These are phyloP conservation scores for Delphinus delphis DNA, from an alignment of 2,113 vertebrate species.

Conservation along the genomic window DNA sequence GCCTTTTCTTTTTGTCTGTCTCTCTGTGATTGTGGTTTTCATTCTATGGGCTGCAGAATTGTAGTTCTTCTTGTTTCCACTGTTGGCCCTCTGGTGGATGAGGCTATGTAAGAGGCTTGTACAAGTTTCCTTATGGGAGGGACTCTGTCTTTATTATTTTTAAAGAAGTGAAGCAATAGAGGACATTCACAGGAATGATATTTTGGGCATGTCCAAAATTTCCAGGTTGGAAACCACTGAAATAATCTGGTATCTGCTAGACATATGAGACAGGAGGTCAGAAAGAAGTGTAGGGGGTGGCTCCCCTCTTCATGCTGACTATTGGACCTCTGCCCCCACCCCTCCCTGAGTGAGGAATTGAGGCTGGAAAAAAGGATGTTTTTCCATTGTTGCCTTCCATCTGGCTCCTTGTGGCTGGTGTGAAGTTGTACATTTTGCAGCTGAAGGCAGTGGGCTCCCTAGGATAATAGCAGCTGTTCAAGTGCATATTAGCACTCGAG, in stretches of 20 bases:
- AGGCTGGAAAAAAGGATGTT: not conserved
- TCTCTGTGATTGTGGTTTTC: too few relatives aligned
- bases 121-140: too few relatives aligned
- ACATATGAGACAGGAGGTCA: not conserved
- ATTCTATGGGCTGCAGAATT: too few relatives aligned
- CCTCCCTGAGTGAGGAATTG: not conserved
- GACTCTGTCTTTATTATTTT: not conserved
- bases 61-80: too few relatives aligned
- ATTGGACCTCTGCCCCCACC: not conserved
- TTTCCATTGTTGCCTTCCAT: not conserved
- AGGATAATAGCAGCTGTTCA: slow-evolving; percentile 75
- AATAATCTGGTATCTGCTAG: not conserved
- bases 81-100: too few relatives aligned
- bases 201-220: not conserved
- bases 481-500: slow-evolving; percentile 70
- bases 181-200: not conserved
- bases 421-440: slow-evolving; percentile 50
- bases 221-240: not conserved
- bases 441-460: slow-evolving; percentile 65
- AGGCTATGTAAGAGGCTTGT: too few relatives aligned
- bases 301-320: not conserved
- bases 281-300: not conserved
- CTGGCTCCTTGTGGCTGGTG: slow-evolving; percentile 45
- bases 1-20: too few relatives aligned
- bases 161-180: not conserved